These are phyloP conservation scores for Anabacerthia variegaticeps DNA, from an alignment of 2,797 vertebrate genomes.

Conservation along the genomic window DNA sequence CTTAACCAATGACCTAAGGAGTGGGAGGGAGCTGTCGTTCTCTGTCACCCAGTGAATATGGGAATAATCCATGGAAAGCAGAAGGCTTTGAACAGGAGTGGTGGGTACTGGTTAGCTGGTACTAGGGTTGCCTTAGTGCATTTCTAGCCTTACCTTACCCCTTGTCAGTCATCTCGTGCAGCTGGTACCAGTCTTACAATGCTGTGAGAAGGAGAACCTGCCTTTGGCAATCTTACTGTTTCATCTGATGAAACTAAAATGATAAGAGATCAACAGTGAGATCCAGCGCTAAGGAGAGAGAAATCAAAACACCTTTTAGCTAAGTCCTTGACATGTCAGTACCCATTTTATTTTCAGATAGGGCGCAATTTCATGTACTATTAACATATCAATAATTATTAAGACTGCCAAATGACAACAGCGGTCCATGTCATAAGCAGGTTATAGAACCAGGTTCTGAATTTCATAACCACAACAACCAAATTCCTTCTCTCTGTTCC, in stretches of 20 bases:
- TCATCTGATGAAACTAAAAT: not conserved
- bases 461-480: conserved; percentile 5
- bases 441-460: not conserved
- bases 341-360: conserved; percentile 13
- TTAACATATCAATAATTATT: conserved; percentile 19
- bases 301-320: conserved; percentile 29
- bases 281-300: not conserved
- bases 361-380: not conserved
- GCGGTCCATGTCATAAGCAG: not conserved
- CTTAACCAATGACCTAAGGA: not conserved
- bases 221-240: not conserved
- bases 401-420: conserved; percentile 5
- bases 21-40: not conserved
- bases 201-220: not conserved
- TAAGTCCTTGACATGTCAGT: not conserved
- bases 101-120: not conserved
- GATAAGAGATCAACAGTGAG: not conserved
- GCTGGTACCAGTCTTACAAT: not conserved
- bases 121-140: not conserved
- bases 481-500: not conserved
- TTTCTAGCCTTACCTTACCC: not conserved
- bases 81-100: not conserved
- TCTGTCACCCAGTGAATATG: not conserved
- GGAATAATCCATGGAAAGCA: not conserved
- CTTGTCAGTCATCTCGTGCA: not conserved